A percentile compares a stretch with the other conserved stretches of the same genome.
Evolutionary conservation across 2,888 invertebrate species (phyloP).

Genomic region (Nysson spinosus): DNA sequence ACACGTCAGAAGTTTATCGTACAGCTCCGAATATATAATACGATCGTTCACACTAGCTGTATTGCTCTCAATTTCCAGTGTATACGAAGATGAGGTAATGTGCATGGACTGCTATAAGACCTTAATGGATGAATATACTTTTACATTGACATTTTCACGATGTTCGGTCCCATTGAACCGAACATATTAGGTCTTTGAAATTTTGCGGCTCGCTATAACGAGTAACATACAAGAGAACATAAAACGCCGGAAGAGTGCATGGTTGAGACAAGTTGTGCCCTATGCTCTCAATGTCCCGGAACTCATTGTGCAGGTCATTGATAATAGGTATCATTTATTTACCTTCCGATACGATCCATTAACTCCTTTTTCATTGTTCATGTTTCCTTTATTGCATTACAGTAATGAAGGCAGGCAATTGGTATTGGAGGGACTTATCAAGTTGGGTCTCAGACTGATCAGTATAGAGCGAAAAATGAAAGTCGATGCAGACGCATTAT

Average conservation of each 20-base stretch:
- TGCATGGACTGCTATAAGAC: no score
- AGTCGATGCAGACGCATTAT: conserved; percentile 74
- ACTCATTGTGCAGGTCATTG: conserved; percentile 77
- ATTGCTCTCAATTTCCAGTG: conserved; percentile 79
- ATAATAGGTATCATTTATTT: conserved; percentile 78
- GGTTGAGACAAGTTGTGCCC: conserved; percentile 79
- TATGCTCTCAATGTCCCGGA: conserved; percentile 73
- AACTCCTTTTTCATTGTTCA: neutral
- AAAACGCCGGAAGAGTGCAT: conserved; percentile 77
- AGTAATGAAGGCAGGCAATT: conserved; percentile 78
- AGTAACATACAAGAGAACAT: conserved; percentile 78
- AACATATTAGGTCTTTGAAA: conserved; percentile 69
- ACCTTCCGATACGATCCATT: neutral
- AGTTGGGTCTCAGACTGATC: conserved; percentile 78
- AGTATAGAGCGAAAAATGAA: conserved; percentile 72
- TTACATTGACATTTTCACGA: no score
- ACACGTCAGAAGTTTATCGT: conserved; percentile 78
- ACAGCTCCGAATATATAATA: conserved; percentile 81
- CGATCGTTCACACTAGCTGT: conserved; percentile 83
- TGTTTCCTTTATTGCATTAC: conserved; percentile 6
- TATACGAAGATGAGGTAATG: conserved; percentile 77
- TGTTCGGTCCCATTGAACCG: neutral
- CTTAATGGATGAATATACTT: no score
- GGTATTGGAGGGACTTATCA: conserved; percentile 79
- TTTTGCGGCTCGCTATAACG: conserved; percentile 69